Base-by-base conservation (phyloP, 1,140 invertebrate species). In the Halesus radiatus region DNA sequence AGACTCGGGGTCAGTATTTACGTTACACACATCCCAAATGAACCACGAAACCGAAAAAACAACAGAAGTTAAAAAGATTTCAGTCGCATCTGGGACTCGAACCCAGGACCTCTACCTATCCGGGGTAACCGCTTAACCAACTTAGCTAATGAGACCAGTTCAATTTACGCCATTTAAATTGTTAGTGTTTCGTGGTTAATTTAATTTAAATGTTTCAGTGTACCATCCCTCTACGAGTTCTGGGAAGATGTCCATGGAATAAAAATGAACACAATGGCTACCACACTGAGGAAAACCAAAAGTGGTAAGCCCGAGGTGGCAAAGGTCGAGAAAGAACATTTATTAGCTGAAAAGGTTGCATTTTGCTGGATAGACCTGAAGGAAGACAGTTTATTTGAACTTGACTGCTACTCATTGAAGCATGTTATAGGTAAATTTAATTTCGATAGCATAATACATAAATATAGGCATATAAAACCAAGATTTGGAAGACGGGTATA, bases 181-280 rank as follows among this genome's bases (percentile, higher is more conserved):
- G 5, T 29, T 29, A 29, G 54, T 58, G 7, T 8, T 37, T 37
- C 16, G 16, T 58, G 0, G n/a, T 58, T 26, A 56, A 37, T 37
- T 37, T 37, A 45, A 45, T 45, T 45, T 0, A 26, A 58, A 18
- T 76, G 18, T 79, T 85, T 84, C 79, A 92, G 91, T 83, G 86
- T 96, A 3, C 92, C 94, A 52, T 87, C 87, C 6, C 89, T 94
- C 79, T 93, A 92, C 85, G 87, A 93, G 37, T 86, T 90, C 83
- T 93, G 92, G 92, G 84, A 89, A 16, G 84, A 91, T 84, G 86
- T 92, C 3, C 85, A 92, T 85, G 93, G 91, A 22, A 87, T 93
- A 5, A 89, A 88, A 50, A 91, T 93, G 90, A 84, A 86, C 68
- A 83, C 85, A 50, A 92, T 93, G 84, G 90, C 88, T 3, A 87